Conservation (phyloP, 1,140 invertebrate species). For the Pomacea maculata region DNA sequence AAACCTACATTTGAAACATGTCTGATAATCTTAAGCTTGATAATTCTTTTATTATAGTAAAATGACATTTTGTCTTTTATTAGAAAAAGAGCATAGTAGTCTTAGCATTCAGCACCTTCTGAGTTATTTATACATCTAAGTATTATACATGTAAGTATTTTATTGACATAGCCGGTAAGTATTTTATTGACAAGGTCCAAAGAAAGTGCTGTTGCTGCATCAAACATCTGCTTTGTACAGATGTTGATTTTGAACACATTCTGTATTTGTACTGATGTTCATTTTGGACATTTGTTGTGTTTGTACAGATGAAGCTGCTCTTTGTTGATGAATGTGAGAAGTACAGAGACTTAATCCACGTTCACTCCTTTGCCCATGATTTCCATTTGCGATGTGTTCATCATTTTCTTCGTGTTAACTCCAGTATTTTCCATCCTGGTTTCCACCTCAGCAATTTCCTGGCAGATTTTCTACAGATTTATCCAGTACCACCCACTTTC, state of each 20-base stretch:
- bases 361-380: constrained; percentile 90
- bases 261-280: no score
- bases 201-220: no score
- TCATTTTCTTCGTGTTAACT: constrained; percentile 75
- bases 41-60: not conserved
- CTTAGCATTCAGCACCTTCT: no score
- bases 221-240: no score
- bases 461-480: constrained; percentile 85
- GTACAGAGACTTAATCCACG: constrained; percentile 77
- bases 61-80: not conserved
- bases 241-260: no score
- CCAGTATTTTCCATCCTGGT: constrained; percentile 71
- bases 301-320: constrained; percentile 72
- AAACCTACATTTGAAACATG: not conserved
- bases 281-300: not conserved
- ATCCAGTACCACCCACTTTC: constrained; percentile 83
- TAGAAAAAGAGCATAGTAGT: no score
- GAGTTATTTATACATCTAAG: no score
- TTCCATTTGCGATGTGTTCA: constrained; percentile 82
- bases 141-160: no score
- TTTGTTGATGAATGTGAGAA: constrained; percentile 83
- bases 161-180: no score
- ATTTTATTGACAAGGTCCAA: no score
- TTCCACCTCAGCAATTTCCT: constrained; percentile 83
- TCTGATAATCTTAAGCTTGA: not conserved